Base-by-base conservation (phyloP, 2,888 invertebrate genomes). In the Prionchulus punctatus region DNA sequence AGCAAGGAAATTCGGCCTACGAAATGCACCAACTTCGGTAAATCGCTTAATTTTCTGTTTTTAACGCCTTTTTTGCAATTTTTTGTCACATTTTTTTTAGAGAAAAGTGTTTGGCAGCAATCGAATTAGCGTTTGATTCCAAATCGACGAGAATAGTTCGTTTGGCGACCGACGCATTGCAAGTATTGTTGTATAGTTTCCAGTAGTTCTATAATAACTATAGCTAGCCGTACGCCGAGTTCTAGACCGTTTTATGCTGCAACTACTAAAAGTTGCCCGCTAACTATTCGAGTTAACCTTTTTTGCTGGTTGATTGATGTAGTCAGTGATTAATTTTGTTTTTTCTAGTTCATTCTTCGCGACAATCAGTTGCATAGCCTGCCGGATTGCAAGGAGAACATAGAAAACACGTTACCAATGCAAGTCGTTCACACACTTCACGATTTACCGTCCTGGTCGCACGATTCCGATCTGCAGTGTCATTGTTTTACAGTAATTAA, bases 311-410 rank as follows among this genome's bases (percentile, higher is more conserved):
- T 42, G 1, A n/a, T 59, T 36, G n/a, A n/a, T 15, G 28, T 50
- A 26, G 30, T 30, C 7, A 42, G n/a, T 48, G 30, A n/a, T 27
- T 30, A n/a, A 49, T 12, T 28, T n/a, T 23, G 50, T 30, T 31
- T 49, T 51, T 57, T 60, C 1, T 71, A 90, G 90, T 84, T 85
- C 79, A 81, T 91, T 65, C 80, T 91, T 28, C 81, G 86, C 62
- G 91, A 92, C 74, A 88, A 89, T 70, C 79, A 89, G 57, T 90
- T 91, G 70, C 88, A 89, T 70, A 82, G 87, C 23, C 85, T 70
- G 55, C 63, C 86, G 27, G 81, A 85, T 61, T 90, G 90, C 70
- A 85, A 86, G 1, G 89, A 90, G 73, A 86, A 87, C 70, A 89
- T 90, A 73, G 87, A 87, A 0, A 77, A 86, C 49, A 90, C 90